Evolutionary conservation across 2,113 vertebrate species (phyloP).

Genomic region (Coregonus clupeaformis): DNA sequence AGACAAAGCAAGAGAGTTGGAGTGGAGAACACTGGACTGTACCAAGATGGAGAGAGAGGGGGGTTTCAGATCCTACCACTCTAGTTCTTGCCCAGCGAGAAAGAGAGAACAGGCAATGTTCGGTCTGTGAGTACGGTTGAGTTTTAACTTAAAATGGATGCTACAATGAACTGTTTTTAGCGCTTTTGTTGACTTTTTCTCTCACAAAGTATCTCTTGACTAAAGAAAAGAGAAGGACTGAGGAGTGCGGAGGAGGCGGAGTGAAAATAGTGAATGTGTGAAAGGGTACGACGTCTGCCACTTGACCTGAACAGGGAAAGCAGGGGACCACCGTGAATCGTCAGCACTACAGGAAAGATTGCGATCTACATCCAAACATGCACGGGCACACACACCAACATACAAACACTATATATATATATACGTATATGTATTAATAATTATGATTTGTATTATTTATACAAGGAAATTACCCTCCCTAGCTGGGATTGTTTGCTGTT

Average conservation of each 20-base stretch:
- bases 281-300: conserved; percentile 20
- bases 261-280: conserved; percentile 43
- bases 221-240: conserved; percentile 13
- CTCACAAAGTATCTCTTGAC: conserved; percentile 23
- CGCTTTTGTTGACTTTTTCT: conserved; percentile 21
- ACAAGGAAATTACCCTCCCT: conserved; percentile 58
- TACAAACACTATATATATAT: conserved; percentile 53
- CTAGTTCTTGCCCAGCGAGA: not conserved
- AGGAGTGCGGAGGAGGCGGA: conserved; percentile 3
- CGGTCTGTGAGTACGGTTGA: not conserved
- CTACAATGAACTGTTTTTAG: conserved; percentile 30
- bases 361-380: conserved; percentile 38
- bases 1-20: not conserved
- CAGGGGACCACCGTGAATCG: conserved; percentile 39
- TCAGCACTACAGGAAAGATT: conserved; percentile 38
- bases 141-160: conserved; percentile 17
- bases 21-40: conserved; percentile 10
- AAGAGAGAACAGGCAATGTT: not conserved
- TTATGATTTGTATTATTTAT: conserved; percentile 75
- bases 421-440: conserved; percentile 58
- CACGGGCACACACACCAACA: conserved; percentile 10
- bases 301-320: conserved; percentile 13
- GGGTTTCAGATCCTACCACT: not conserved
- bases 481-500: conserved; percentile 59
- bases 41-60: not conserved